phyloP scores from a whole-genome alignment of 1,140 invertebrate genomes.

The Phthorimaea operculella region DNA sequence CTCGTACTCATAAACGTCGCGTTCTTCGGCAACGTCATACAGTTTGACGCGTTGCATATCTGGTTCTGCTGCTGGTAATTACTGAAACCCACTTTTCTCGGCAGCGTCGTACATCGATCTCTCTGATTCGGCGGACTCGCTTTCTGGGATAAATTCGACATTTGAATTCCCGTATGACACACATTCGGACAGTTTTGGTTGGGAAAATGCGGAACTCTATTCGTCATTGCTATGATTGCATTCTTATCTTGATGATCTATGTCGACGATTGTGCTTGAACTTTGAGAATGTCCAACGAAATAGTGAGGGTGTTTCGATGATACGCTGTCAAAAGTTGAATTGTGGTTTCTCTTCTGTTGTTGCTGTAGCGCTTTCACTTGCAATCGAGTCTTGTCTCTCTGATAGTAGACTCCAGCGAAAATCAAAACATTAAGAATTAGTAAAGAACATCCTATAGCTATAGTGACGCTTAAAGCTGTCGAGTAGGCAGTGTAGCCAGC shows the following conservation, averaged over 20 bases:
- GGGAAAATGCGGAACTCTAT: conserved; percentile 63
- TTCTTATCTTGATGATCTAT: conserved; percentile 80
- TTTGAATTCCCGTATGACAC: conserved; percentile 70
- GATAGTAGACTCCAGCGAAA: conserved; percentile 89
- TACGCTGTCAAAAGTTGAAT: conserved; percentile 76
- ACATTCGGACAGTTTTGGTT: conserved; percentile 67
- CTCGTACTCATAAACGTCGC: conserved; percentile 68
- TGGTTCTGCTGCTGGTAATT: conserved; percentile 57
- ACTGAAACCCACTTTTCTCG: conserved; percentile 71
- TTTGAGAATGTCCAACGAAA: conserved; percentile 75
- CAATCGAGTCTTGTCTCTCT: conserved; percentile 82
- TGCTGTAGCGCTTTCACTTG: conserved; percentile 82
- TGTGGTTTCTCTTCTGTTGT: conserved; percentile 76
- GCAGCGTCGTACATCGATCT: conserved; percentile 73
- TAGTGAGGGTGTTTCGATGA: conserved; percentile 75
- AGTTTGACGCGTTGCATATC: conserved; percentile 64
- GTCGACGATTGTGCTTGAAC: conserved; percentile 80
- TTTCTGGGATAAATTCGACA: conserved; percentile 69
- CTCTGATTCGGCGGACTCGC: conserved; percentile 70
- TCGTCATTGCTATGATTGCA: conserved; percentile 73
- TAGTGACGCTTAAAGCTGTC: conserved; percentile 86
- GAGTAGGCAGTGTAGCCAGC: conserved; percentile 84
- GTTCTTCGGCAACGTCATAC: conserved; percentile 71
- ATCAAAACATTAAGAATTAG: conserved; percentile 88
- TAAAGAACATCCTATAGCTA: conserved; percentile 88